Base-by-base conservation (phyloP, 2,888 invertebrate genomes). In the Calameuta filiformis region DNA sequence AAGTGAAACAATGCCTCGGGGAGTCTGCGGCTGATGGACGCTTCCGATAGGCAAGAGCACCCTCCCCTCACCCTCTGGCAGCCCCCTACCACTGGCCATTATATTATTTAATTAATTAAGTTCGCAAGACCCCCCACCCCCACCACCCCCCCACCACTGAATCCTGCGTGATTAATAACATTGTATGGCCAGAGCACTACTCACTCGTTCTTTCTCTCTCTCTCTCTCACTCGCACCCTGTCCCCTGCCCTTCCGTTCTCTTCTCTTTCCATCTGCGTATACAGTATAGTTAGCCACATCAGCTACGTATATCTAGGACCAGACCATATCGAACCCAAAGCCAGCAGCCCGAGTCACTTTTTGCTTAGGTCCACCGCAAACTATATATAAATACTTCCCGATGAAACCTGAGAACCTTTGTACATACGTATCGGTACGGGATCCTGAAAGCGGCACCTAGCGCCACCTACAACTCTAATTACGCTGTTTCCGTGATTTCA, bases 101-200 rank as follows among this genome's bases (percentile, higher is more conserved):
- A 88, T 88, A 86, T 88, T 89, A 89, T 90, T 89, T 89, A 90
- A 89, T 90, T 90, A 89, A 83, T 82, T 88, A 88, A 88, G 88
- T 88, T 88, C 85, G 84, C 85, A 85, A 88, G 87, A 86, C 86
- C 87, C 86, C 83, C 82, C 83, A 31, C 81, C 85, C 33, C 33
- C 1, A 84, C 83, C 31, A 31, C 31, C 31, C 31, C 31, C 15
- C 40, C 40, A 23, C 23, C 40, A 23, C 40, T 56, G 40, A 6
- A 83, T 84, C 83, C 84, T 85, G 83, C 84, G 87, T 89, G 88
- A 88, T 88, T 88, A 88, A 88, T 88, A 88, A 89, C 89, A 77
- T 77, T 79, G 73, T 79, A 86, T 80, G 85, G 83, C 79, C 83
- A 78, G 81, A 80, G 84, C 83, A 82, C 83, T 87, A 85, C 86